phyloP scores from a whole-genome alignment of 2,797 vertebrate genomes.

The Cheracebus regulus region DNA sequence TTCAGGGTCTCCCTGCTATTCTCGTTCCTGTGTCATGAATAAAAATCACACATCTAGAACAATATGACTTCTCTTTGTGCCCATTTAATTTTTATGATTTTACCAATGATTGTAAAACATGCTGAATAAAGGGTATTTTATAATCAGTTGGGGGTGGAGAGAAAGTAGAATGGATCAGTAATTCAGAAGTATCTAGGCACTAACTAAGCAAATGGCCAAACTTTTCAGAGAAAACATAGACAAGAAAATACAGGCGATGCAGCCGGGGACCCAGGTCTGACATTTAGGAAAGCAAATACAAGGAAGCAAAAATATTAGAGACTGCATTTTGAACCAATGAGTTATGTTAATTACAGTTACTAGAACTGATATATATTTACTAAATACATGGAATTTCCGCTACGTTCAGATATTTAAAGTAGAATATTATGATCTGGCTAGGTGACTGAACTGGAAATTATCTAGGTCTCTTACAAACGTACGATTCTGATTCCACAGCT shows the following conservation, averaged over 20 bases:
- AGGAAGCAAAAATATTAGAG: not conserved
- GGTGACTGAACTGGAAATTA: not conserved
- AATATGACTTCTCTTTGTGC: not conserved
- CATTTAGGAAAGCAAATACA: constrained; percentile 12
- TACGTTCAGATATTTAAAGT: not conserved
- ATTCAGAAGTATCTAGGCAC: not conserved
- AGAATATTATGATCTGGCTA: not conserved
- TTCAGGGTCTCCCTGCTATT: not conserved
- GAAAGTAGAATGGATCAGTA: not conserved
- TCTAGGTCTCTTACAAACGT: not conserved
- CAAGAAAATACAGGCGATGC: not conserved
- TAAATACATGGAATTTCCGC: not conserved
- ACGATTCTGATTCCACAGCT: not conserved
- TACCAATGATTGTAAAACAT: not conserved
- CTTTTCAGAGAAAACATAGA: constrained; percentile 8
- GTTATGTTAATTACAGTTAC: not conserved
- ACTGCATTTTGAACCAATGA: constrained; percentile 7
- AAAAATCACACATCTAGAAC: not conserved
- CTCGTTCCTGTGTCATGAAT: not conserved
- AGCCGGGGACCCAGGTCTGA: not conserved
- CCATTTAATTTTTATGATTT: not conserved
- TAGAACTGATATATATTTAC: not conserved
- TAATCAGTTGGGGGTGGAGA: not conserved
- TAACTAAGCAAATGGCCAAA: not conserved
- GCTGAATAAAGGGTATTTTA: not conserved